A percentile compares a stretch with the other conserved stretches of the same genome.
These are phyloP conservation scores for Phaenicophaeus curvirostris DNA, from an alignment of 2,797 vertebrate species.

Conservation along the genomic window DNA sequence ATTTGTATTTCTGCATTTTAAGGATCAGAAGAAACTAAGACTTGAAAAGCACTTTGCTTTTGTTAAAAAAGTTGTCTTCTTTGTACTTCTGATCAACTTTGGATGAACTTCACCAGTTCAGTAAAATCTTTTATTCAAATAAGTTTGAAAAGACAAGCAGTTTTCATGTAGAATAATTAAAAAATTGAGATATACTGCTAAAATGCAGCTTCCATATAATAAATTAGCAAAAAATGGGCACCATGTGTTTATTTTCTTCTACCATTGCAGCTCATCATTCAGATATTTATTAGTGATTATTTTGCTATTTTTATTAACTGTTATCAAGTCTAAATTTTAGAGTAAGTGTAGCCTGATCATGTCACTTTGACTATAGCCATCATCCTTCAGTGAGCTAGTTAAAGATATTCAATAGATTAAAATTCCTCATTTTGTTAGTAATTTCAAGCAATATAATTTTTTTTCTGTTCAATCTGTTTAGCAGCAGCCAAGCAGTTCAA, in stretches of 20 bases:
- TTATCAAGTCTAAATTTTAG: not conserved
- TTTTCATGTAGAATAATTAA: not conserved
- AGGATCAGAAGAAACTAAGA: not conserved
- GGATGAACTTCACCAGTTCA: not conserved
- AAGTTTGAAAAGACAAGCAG: not conserved
- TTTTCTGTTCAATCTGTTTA: not conserved
- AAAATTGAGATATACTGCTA: not conserved
- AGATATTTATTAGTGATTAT: not conserved
- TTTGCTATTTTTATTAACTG: not conserved
- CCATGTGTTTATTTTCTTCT: not conserved
- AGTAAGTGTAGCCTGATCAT: not conserved
- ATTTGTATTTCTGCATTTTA: too few species aligned
- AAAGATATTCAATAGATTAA: not conserved
- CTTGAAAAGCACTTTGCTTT: not conserved
- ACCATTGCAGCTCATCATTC: not conserved
- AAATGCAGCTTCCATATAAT: not conserved
- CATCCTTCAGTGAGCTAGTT: not conserved
- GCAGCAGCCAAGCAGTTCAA: not conserved
- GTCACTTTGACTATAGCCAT: not conserved
- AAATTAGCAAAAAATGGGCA: not conserved
- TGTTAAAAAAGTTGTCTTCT: not conserved
- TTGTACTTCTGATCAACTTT: not conserved
- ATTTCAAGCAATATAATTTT: not conserved
- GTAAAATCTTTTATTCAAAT: too few species aligned
- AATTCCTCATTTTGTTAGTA: not conserved